phyloP scores from a whole-genome alignment of 2,888 invertebrate genomes.

The Cantharis nigra region DNA sequence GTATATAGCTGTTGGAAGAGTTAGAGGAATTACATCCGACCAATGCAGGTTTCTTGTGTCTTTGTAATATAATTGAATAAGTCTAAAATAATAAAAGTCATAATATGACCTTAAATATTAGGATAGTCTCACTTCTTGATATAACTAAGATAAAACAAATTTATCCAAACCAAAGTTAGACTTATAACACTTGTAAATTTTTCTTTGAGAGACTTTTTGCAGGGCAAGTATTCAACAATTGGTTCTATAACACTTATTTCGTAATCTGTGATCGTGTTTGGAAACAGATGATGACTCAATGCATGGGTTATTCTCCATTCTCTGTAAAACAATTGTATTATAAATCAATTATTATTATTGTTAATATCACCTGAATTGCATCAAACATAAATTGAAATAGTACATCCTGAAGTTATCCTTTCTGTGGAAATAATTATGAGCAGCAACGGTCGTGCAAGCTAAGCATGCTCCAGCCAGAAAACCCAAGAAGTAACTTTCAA shows the following conservation, averaged over 20 bases:
- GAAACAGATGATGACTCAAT: slow-evolving; percentile 77
- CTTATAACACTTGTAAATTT: slow-evolving; percentile 62
- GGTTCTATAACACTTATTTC: slow-evolving; percentile 74
- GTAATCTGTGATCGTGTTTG: slow-evolving; percentile 76
- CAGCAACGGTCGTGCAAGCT: slow-evolving; percentile 63
- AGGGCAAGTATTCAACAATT: slow-evolving; percentile 67
- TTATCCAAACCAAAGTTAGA: slow-evolving; percentile 50
- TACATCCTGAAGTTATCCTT: slow-evolving; percentile 80
- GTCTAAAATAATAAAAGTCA: background rate
- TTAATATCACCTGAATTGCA: slow-evolving; percentile 64
- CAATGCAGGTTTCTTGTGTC: slow-evolving; percentile 15
- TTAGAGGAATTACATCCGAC: slow-evolving; percentile 29
- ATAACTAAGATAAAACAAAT: slow-evolving; percentile 17
- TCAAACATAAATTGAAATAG: slow-evolving; percentile 70
- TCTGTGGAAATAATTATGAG: slow-evolving; percentile 80
- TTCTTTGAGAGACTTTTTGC: slow-evolving; percentile 58
- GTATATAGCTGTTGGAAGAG: slow-evolving; percentile 35
- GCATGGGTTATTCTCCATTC: slow-evolving; percentile 69
- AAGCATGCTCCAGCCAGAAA: slow-evolving; percentile 62
- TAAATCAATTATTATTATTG: no score
- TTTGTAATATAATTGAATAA: background rate
- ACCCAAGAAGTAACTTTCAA: slow-evolving; percentile 54
- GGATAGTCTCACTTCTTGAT: slow-evolving; percentile 23
- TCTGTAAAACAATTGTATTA: slow-evolving; percentile 19
- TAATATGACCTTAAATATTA: background rate